Base-by-base conservation (phyloP, 2,113 vertebrate genomes). In the Rhinichthys klamathensis region DNA sequence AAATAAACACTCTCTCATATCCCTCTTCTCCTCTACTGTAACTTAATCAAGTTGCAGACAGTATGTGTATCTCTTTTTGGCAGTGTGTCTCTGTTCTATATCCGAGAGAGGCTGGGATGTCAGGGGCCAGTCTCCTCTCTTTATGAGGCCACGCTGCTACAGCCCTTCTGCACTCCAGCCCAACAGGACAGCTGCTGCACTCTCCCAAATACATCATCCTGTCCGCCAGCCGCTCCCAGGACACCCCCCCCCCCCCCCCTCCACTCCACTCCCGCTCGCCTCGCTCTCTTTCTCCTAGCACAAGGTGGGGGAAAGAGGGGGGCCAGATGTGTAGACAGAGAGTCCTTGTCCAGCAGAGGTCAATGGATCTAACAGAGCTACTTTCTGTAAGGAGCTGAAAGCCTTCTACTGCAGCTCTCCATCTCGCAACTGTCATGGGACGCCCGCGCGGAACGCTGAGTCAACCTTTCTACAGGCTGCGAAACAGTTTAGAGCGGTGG, bases 301-400 rank as follows among this genome's bases (percentile, higher is more conserved):
- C 25, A 25, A 81, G 72, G 65, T n/a, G 25, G 49, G 54, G 58
- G 88, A 89, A 87, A 87, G 90, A 91, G 93, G 91, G 80, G 83
- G 49, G 75, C 65, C 93, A 90, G 86, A 90, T 91, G 90, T 94
- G 93, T 93, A 95, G 94, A 94, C 92, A 94, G 93, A 92, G 91
- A 95, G 94, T 94, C 91, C 91, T 90, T 88, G 87, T 93, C 91
- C 90, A 92, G 88, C 89, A 91, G 93, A 94, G 92, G 94, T 94
- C 92, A 94, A 92, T 91, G 90, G 92, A 94, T 94, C 93, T 93
- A 94, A 90, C 93, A 95, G 92, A 89, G 89, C 90, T 89, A 51
- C 58, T 73, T 84, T 83, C 78, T 88, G 61, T 86, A 70, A 82
- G 83, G 76, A 87, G 56, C 79, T 86, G 80, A 88, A 89, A 89